A percentile compares a stretch with the other conserved stretches of the same genome.
These are phyloP conservation scores for Palythoa caribaeorum DNA, from an alignment of 92 coral and sea anemone genomes.

Conservation along the genomic window DNA sequence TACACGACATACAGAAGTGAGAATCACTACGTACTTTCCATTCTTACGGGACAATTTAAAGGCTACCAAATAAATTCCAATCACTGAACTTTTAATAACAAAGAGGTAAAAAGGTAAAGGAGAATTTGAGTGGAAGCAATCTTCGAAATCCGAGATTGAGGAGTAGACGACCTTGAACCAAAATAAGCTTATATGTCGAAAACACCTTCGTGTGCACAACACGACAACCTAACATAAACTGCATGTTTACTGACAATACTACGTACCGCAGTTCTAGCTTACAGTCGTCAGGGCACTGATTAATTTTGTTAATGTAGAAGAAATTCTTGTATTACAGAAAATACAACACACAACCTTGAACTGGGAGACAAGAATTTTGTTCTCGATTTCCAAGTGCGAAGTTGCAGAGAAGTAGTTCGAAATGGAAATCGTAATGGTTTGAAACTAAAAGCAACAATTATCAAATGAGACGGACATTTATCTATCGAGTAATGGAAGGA, in stretches of 20 bases:
- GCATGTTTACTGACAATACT: neutral
- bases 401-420: conserved; percentile 24
- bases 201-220: neutral
- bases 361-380: neutral
- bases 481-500: conserved; percentile 23
- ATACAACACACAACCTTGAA: neutral
- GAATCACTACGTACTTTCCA: neutral
- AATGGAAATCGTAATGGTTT: neutral
- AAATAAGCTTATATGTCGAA: neutral
- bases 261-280: neutral
- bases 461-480: conserved; percentile 9
- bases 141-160: neutral
- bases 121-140: neutral
- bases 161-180: neutral
- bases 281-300: neutral
- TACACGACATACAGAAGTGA: neutral
- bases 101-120: neutral
- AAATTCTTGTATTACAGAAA: neutral
- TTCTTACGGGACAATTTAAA: neutral
- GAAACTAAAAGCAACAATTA: conserved; percentile 20
- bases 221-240: neutral
- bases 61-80: neutral
- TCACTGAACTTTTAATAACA: neutral
- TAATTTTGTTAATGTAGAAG: conserved; percentile 1
- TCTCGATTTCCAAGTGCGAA: neutral